Percentiles rank a stretch among this genome's conserved stretches.
phyloP scores from a whole-genome alignment of 2,797 vertebrate genomes.

The Zalophus californianus region DNA sequence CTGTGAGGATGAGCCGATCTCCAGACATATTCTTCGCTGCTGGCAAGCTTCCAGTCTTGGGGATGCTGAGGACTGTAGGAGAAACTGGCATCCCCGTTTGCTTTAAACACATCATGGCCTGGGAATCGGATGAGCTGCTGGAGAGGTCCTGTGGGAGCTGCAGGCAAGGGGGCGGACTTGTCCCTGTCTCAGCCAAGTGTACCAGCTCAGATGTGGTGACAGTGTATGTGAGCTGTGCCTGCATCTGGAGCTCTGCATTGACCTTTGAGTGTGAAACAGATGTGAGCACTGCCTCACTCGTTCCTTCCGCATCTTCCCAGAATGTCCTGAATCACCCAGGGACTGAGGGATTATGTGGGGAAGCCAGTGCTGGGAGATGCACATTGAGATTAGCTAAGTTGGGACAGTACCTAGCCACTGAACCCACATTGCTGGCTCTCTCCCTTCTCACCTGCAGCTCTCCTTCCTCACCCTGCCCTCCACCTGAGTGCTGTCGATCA shows the following conservation, averaged over 20 bases:
- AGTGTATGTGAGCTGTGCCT: fast-evolving
- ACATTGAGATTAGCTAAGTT: background rate
- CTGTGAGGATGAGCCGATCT: no score
- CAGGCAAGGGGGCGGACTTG: fast-evolving
- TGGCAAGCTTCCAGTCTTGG: background rate
- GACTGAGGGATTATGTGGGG: background rate
- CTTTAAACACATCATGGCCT: background rate
- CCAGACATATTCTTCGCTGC: background rate
- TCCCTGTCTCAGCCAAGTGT: background rate
- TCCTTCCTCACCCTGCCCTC: background rate
- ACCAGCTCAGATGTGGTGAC: background rate
- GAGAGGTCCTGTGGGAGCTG: fast-evolving
- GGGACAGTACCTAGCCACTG: background rate
- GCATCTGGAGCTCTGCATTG: background rate
- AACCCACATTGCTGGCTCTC: background rate
- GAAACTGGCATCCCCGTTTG: fast-evolving
- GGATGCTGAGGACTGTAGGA: background rate
- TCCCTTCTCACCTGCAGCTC: background rate
- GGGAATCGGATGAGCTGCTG: background rate
- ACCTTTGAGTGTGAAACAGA: background rate
- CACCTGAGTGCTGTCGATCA: background rate
- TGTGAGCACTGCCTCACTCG: background rate
- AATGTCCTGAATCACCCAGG: background rate
- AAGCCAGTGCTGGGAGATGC: background rate
- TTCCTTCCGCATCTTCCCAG: background rate